Base-by-base conservation (phyloP, 2,113 vertebrate species). In the Elanoides forficatus region DNA sequence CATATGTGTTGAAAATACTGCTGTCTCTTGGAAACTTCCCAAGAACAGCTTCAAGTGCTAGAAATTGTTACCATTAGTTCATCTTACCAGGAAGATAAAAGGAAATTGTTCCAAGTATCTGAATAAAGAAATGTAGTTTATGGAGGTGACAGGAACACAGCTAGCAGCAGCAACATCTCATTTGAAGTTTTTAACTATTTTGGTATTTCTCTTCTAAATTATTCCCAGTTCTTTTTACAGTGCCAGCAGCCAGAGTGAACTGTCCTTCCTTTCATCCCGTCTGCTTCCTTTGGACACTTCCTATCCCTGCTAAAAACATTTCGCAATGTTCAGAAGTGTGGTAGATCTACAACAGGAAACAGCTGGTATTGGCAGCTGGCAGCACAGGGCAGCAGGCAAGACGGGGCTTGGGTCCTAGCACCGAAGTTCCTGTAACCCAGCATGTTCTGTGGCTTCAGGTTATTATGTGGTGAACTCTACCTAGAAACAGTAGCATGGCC, bases 221-320 rank as follows among this genome's bases (percentile, higher is more conserved):
- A 73, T 79, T 97, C 91, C 91, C 96, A 96, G 93, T 82, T 52
- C 62, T 76, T 85, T 96, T 83, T 66, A 97, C 84, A 91, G 34
- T 90, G 38, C 92, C 97, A 96, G 96, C 82, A 94, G 73, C 52
- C 90, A 93, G 74, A 94, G 74, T 78, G 80, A 97, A 86, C 81
- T 87, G 71, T 93, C 89, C 6, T 71, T 92, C 93, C 97, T 96
- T 97, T 96, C 96, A 95, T 97, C 97, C 94, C 82, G 45, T 45
- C 91, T 97, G 75, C 92, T 95, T 89, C 96, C 97, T 96, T 87
- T 90, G 93, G 86, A 81, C 80, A 53, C 38, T 95, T 93, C 83
- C 88, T 48, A 93, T 62, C 72, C 90, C 84, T 72, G 74, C 42
- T 81, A 84, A 86, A 92, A 97, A 67, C 81, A 88, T 66, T 95